phyloP scores from a whole-genome alignment of 2,888 invertebrate species.

The Himalopsyche anomala region DNA sequence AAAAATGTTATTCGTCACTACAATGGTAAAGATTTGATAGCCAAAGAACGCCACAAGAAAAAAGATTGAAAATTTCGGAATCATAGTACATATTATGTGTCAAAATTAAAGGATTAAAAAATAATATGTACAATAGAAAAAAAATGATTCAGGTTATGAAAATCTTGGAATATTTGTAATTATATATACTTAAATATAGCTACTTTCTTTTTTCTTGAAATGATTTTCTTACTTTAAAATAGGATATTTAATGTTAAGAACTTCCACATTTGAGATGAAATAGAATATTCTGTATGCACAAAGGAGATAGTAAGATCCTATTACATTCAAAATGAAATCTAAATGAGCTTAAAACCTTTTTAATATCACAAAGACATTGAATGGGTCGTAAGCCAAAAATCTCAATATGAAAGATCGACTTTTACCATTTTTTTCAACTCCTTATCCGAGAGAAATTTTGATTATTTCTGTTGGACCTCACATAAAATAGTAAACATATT shows the following conservation, averaged over 20 bases:
- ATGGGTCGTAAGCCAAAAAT: slow-evolving; percentile 13
- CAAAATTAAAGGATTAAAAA: too few species aligned
- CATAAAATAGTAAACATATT: slow-evolving; percentile 34
- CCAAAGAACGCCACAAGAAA: too few species aligned
- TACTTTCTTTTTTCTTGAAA: too few species aligned
- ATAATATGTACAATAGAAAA: too few species aligned
- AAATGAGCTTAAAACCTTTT: slow-evolving; percentile 26
- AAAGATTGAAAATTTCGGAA: too few species aligned
- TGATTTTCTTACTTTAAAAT: neutral
- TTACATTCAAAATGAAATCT: neutral
- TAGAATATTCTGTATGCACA: neutral
- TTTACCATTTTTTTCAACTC: neutral
- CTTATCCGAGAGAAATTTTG: neutral
- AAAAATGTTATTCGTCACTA: too few species aligned
- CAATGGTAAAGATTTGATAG: too few species aligned
- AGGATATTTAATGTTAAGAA: neutral
- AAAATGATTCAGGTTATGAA: too few species aligned
- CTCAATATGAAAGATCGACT: slow-evolving; percentile 10
- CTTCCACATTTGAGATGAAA: neutral
- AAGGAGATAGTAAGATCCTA: neutral
- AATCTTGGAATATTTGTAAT: too few species aligned
- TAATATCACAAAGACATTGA: slow-evolving; percentile 20
- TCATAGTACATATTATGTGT: too few species aligned
- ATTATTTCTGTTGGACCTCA: slow-evolving; percentile 22
- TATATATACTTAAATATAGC: too few species aligned